phyloP scores from a whole-genome alignment of 1,140 invertebrate genomes.

The Pseudomyrmex cubaensis region DNA sequence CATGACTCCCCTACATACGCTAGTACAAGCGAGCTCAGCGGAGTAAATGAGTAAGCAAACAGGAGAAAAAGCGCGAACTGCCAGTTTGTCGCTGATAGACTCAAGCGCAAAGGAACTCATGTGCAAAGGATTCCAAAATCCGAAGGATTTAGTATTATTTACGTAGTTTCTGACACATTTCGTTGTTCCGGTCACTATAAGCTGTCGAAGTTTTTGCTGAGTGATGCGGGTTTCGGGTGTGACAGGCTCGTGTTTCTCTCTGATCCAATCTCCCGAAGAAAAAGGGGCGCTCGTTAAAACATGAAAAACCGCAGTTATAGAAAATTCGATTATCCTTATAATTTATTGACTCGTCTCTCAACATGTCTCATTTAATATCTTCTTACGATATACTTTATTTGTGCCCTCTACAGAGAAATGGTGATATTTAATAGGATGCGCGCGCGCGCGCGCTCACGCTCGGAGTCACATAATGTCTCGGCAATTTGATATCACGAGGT shows the following conservation, averaged over 20 bases:
- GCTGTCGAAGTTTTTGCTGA: slow-evolving; percentile 2
- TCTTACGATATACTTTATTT: background rate
- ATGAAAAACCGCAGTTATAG: background rate
- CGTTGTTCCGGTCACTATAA: slow-evolving; percentile 12
- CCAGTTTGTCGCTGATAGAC: no score
- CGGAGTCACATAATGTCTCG: slow-evolving; percentile 67
- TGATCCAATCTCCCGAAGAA: background rate
- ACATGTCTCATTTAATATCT: slow-evolving; percentile 32
- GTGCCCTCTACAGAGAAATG: background rate
- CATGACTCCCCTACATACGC: no score
- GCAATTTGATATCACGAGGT: slow-evolving; percentile 70
- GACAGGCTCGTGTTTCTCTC: background rate
- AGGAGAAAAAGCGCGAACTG: no score
- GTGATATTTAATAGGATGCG: slow-evolving; percentile 68
- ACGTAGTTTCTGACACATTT: no score
- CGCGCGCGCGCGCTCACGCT: no score
- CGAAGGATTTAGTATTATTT: no score
- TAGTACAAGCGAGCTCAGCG: no score
- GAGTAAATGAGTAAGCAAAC: no score
- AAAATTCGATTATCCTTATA: slow-evolving; percentile 8
- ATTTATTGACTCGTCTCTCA: slow-evolving; percentile 37
- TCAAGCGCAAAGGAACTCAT: no score
- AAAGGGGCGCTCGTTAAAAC: background rate
- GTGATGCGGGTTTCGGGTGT: slow-evolving; percentile 6
- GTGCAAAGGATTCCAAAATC: no score